phyloP scores from a whole-genome alignment of 1,140 invertebrate genomes.

The Diprion similis region DNA sequence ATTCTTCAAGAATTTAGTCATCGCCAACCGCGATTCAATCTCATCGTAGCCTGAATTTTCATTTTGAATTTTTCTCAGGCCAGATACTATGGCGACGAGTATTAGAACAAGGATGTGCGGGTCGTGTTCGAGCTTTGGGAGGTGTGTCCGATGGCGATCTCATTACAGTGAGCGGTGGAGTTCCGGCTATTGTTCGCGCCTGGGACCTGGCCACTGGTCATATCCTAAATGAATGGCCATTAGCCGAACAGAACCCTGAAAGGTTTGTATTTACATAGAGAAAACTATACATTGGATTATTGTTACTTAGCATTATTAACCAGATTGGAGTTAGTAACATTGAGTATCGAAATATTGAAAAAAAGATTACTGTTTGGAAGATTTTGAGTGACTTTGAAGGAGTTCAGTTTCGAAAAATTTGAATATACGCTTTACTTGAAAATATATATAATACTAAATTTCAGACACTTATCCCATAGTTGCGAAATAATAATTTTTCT shows the following conservation, averaged over 20 bases:
- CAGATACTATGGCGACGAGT: constrained; percentile 84
- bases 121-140: constrained; percentile 58
- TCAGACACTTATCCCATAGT: no score
- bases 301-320: no score
- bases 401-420: not conserved
- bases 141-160: constrained; percentile 70
- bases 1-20: no score
- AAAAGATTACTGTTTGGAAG: no score
- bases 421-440: constrained; percentile 21
- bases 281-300: not conserved
- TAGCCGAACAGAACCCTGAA: constrained; percentile 56
- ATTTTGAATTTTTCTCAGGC: constrained; percentile 56
- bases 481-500: no score
- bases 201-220: constrained; percentile 79
- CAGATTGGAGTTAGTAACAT: no score
- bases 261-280: constrained; percentile 37
- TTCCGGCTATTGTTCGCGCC: constrained; percentile 75
- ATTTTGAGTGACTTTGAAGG: no score
- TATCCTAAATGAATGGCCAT: constrained; percentile 62
- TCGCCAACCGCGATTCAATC: not conserved
- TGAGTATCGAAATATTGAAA: no score
- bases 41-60: not conserved
- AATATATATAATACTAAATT: constrained; percentile 17
- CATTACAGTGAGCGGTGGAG: constrained; percentile 75
- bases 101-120: constrained; percentile 67